Base-by-base conservation (phyloP, 2,113 vertebrate genomes). In the Thalassoma bifasciatum region DNA sequence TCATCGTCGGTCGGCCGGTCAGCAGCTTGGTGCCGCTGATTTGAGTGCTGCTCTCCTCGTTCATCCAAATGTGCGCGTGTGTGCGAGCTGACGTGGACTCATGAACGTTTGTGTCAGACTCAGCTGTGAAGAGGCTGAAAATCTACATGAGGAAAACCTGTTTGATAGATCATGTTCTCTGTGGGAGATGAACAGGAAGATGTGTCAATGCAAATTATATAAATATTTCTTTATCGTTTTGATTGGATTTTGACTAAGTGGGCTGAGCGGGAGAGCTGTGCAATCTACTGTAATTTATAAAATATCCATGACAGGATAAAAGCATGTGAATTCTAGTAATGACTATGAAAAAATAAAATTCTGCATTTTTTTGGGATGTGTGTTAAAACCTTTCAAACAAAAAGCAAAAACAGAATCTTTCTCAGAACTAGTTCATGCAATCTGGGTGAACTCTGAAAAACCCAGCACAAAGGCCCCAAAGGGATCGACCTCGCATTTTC, bases 11-110 rank as follows among this genome's bases (percentile, higher is more conserved):
- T 56, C 66, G 58, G 79, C 51, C 66, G 16, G 38, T 10, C 38
- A 57, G 76, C 61, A 13, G 71, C 67, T 62, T 54, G 52, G 26
- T 34, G 63, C 10, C 50, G 66, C 10, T 54, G 66, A 62, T 84
- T 75, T 75, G 73, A 69, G 19, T 10, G 56, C 26, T 23, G 36
- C n/a, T n/a, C 26, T 21, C 10, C 34, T 6, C 16, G 34, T 47
- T 64, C 47, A 34, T 12, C 2, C 19, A 66, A 49, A 51, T 74
- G 47, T n/a, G 67, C 64, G 81, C 77, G 14, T 74, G 36, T 53
- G 37, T 40, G 47, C 62, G 17, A 24, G 69, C 59, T 65, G 70
- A 74, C 78, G 67, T 21, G 56, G 13, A 62, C 51, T 62, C 51
- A 7, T 57, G 37, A 22, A 52, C 34, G 16, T 47, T 60, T 65